A percentile compares a stretch with the other conserved stretches of the same genome.
phyloP scores from a whole-genome alignment of 1,140 invertebrate genomes.

The Lordiphosa clarofinis region DNA sequence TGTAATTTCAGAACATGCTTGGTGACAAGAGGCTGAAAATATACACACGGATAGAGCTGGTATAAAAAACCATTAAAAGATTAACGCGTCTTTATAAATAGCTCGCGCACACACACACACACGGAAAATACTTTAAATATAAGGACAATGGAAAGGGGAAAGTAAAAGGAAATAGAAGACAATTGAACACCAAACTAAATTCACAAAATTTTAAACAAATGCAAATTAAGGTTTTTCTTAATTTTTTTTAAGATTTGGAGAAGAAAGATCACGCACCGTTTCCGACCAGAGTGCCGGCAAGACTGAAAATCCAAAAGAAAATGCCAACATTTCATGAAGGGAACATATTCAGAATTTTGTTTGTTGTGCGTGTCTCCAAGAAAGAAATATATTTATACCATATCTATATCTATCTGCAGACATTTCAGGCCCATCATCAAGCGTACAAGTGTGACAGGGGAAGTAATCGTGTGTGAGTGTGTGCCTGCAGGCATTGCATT shows the following conservation, averaged over 20 bases:
- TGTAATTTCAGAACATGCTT: conserved; percentile 41
- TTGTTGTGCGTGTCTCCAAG: conserved; percentile 47
- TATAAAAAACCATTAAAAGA: conserved; percentile 8
- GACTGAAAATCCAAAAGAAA: conserved; percentile 46
- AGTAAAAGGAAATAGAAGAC: no score
- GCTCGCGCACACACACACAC: conserved; percentile 3
- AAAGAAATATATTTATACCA: conserved; percentile 18
- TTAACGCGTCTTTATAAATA: conserved; percentile 15
- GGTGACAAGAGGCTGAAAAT: conserved; percentile 45
- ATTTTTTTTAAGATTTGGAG: conserved; percentile 10
- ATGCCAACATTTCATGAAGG: conserved; percentile 41
- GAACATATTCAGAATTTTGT: conserved; percentile 34
- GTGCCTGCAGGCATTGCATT: conserved; percentile 37
- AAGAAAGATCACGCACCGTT: conserved; percentile 49
- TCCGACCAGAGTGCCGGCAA: conserved; percentile 55
- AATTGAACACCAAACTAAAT: not conserved
- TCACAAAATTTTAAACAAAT: not conserved
- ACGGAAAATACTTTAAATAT: conserved; percentile 5
- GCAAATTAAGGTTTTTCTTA: not conserved
- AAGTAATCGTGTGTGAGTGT: conserved; percentile 39
- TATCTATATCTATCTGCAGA: conserved; percentile 1
- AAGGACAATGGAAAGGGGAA: conserved; percentile 2
- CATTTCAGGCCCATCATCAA: no score
- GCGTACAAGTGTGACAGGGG: conserved; percentile 35
- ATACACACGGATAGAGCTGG: conserved; percentile 35